Evolutionary conservation across 2,797 vertebrate species (phyloP), one percentile per base, ranked within the genome.

Genomic region (Somateria mollissima): DNA sequence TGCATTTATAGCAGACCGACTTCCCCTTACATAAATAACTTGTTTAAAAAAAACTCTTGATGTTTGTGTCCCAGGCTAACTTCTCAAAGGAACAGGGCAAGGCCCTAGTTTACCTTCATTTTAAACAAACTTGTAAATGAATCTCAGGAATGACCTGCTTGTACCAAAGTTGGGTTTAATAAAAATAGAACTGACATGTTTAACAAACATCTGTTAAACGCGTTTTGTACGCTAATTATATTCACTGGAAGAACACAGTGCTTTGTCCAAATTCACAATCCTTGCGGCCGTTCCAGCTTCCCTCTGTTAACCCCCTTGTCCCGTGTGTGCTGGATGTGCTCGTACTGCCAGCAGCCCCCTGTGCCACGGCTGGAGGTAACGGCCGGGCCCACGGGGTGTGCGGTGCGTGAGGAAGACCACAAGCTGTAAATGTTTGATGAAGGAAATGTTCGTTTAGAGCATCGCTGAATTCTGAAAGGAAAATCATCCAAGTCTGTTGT

Each of bases 141-240:
- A 64, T 56, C 84, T 89, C 93, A 96, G 93, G 84, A 95, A 77
- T 66, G 41, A 90, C 54, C 90, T 96, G 58, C 87, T 75, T 94
- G 95, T 94, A 94, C 91, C 81, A 84, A 89, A 93, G 84, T n/a
- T 85, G 92, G 81, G 72, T 87, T 95, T 87, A 96, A 96, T 97
- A 96, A 96, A 97, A 93, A 24, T 90, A 90, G 39, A 85, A 66
- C 81, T 95, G 95, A 89, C 89, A 78, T 89, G 84, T 95, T 91
- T 94, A 95, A 96, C 90, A 74, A 93, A 92, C 69, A 73, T 49
- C 74, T 84, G 77, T 86, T 91, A 87, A 72, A 19, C 41, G 39
- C 69, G 17, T 43, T 94, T 93, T 95, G 65, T 96, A 6, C 7
- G 2, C 21, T 22, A 45, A 32, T 18, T 45, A 4, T 4, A 10